Evolutionary conservation across 2,113 vertebrate species (phyloP), one percentile per base, ranked within the genome.

Genomic region (Hydropotes inermis): DNA sequence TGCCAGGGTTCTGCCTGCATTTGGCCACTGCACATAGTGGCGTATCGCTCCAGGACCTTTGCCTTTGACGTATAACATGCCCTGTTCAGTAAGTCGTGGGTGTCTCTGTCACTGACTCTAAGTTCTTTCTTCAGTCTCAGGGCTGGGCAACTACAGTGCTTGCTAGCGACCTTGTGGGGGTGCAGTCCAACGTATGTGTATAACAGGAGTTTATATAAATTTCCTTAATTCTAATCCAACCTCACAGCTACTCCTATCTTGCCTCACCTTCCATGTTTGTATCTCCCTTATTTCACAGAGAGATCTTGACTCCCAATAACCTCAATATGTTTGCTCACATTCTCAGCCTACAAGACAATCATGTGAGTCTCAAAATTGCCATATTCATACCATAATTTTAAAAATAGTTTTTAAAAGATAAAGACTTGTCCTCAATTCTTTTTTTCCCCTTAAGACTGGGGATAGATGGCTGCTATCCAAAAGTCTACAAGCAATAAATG

Each of bases 1-100:
- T 25, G 50, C 6, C 47, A 15, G 12, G 19, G 21, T 27, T 52
- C 81, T 83, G 12, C 21, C 33, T 25, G 81, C 33, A 0, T 0
- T 55, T 14, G 13, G 4, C 28, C 5, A 2, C 52, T 36, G 21
- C 21, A 16, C 21, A 55, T 7, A 36, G n/a, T 36, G 7, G 52
- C 4, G 21, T 55, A 25, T 15, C 7, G 0, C 52, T 83, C 52
- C 52, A 55, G 21, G 50, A 27, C 13, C 21, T 55, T 25, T 21
- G 13, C 52, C 23, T 55, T 54, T 83, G 52, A 83, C 52, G 9
- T 36, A 54, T 39, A 55, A 55, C 33, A 16, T 55, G 33, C 52
- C 81, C 21, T 55, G 21, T 27, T 52, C 50, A 25, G 19, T 83
- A 39, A 39, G 36, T 55, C 21, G 8, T 55, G 33, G 7, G 21